Conservation (phyloP, 2,888 invertebrate species). For the Ectemnius lituratus region DNA sequence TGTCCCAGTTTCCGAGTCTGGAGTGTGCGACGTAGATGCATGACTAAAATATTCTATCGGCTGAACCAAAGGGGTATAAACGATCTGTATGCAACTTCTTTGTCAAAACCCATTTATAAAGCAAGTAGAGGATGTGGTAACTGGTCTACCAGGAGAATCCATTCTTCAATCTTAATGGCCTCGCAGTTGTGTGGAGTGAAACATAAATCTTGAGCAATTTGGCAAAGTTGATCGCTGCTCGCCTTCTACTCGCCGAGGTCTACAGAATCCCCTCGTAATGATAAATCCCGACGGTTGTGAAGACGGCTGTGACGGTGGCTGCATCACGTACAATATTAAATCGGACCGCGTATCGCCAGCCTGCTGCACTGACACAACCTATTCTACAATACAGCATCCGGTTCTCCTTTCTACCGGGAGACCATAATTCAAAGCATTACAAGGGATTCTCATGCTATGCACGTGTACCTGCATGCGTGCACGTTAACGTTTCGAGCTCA, state of each 20-base stretch:
- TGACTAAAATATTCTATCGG: too few species aligned
- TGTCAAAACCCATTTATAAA: not conserved
- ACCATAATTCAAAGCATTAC: not conserved
- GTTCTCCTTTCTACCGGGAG: not conserved
- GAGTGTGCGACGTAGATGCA: too few species aligned
- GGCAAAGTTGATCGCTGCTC: not conserved
- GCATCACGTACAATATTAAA: slow-evolving; percentile 7
- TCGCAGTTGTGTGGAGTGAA: not conserved
- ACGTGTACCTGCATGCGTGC: too few species aligned
- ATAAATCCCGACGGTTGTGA: not conserved
- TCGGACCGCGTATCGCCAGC: not conserved
- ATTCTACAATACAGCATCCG: not conserved
- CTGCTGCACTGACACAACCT: not conserved
- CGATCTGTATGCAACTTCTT: not conserved
- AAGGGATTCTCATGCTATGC: too few species aligned
- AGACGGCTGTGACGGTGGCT: not conserved
- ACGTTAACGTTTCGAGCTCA: not conserved
- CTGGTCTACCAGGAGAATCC: not conserved
- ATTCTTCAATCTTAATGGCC: not conserved
- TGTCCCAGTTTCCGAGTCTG: too few species aligned
- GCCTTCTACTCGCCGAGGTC: not conserved
- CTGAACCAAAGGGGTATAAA: too few species aligned
- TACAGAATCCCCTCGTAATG: not conserved
- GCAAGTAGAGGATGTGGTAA: too few species aligned
- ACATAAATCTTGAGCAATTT: not conserved